Conservation (phyloP, 92 coral and sea anemone species). For the Epizoanthus scotinus region DNA sequence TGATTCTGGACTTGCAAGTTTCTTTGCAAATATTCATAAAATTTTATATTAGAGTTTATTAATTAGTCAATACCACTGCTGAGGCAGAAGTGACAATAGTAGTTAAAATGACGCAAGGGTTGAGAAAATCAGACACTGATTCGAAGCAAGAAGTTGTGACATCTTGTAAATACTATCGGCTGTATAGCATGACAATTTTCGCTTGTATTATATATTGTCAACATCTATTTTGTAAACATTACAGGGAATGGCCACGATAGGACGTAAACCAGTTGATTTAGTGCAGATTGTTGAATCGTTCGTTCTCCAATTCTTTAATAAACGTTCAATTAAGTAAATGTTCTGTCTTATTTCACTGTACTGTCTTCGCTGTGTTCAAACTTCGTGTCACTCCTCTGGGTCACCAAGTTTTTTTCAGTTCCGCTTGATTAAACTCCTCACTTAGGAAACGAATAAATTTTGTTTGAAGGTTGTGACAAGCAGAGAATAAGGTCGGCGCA, state of each 20-base stretch:
- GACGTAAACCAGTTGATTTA: conserved; percentile 1
- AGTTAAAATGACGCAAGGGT: neutral
- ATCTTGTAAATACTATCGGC: conserved; percentile 35
- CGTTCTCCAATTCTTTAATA: conserved; percentile 11
- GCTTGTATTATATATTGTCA: conserved; percentile 29
- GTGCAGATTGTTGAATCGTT: neutral
- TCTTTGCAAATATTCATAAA: conserved; percentile 24
- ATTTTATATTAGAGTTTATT: neutral
- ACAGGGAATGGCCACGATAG: conserved; percentile 7
- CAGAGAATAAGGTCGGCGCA: neutral
- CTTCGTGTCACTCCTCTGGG: conserved; percentile 2
- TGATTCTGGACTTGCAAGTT: conserved; percentile 36
- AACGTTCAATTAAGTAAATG: conserved; percentile 5
- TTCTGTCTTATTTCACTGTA: neutral
- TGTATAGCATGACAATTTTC: conserved; percentile 35
- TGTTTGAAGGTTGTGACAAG: conserved; percentile 4
- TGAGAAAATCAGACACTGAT: conserved; percentile 9
- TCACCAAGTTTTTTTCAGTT: neutral
- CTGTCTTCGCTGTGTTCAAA: neutral
- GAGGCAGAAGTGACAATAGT: neutral
- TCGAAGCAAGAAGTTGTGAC: conserved; percentile 31
- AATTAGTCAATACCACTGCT: neutral
- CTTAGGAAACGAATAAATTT: conserved; percentile 16
- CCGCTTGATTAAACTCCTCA: conserved; percentile 9
- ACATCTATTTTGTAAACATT: conserved; percentile 35